Evolutionary conservation across 1,140 invertebrate genomes (phyloP), one percentile per base, ranked within the genome.

Genomic region (Lethocerus indicus): DNA sequence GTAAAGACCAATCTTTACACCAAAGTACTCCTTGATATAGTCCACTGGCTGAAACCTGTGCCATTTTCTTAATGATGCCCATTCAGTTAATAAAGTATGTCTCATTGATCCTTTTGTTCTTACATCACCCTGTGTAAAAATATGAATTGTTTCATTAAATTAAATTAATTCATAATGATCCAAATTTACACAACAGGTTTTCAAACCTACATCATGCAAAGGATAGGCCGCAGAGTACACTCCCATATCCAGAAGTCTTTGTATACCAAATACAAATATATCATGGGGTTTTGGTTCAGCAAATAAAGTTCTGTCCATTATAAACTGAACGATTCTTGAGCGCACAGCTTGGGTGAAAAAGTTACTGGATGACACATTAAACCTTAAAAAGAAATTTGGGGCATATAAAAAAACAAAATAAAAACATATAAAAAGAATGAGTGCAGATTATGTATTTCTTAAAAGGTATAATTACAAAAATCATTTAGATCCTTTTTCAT

Each of bases 1-100:
- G 64, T 97, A 97, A 36, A 93, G 66, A 26, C 79, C 70, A 55
- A 92, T 88, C 70, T 93, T 94, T 26, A 92, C 87, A 12, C 91
- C 91, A 69, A 93, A 93, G 64, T 95, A 95, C 51, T 83, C 76
- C 60, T 83, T 82, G 21, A 60, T 68, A 56, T 92, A 80, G 64
- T 92, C 86, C 24, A 94, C 64, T 0, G 91, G 90, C 61, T 94
- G 90, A 59, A 84, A 79, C 54, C 84, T 83, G 61, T 84, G 78
- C 63, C 81, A 84, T 61, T 82, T 86, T 2, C 67, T 72, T 24
- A 90, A 69, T 32, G 76, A 74, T 1, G 87, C 87, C 90, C 90
- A 95, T 63, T 93, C 80, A 1, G 72, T 78, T 62, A 82, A 87
- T 5, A 93, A 67, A 4, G 87, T 61, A 60, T 87, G 67, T n/a